Base-by-base conservation (phyloP, 2,113 vertebrate genomes). In the Oreochromis spilurus region DNA sequence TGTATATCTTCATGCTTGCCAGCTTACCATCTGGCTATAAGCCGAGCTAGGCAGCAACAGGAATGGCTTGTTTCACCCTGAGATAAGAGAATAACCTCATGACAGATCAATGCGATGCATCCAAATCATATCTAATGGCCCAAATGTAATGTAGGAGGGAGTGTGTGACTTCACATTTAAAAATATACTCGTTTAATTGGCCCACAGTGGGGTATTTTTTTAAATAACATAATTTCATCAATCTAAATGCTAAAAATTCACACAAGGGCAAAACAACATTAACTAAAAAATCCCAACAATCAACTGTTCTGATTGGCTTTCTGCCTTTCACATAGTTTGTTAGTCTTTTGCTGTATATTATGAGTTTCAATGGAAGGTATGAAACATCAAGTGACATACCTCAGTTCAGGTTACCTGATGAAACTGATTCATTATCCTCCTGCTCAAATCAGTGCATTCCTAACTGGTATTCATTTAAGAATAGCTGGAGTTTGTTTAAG, bases 311-410 rank as follows among this genome's bases (percentile, higher is more conserved):
- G 60, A 65, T 65, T 13, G 34, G 10, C 60, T 65, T 65, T 65
- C 60, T 65, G 60, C 34, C 19, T 21, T 13, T 8, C 19, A 21
- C 60, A 0, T 13, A 13, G 34, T 65, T 36, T 65, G 2, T 2
- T 62, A 36, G 31, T 0, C 36, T 40, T 40, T 70, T 40, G 1
- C 4, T 70, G 0, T 0, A 40, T 70, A 40, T 70, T 40, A 70
- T 67, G 62, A 36, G 31, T 38, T 65, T 38, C 21, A 26, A 24
- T 70, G 65, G 65, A 70, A 43, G n/a, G 38, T 43, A 9, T 43
- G n/a, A 43, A 40, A 67, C 38, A 70, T 70, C 9, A 50, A 77
- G 9, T 50, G 43, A 77, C 14, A 7, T 29, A 2, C 24, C 6
- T 75, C 16, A 7, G 14, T 50, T 31, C 16, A 77, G 43, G 29